Base-by-base conservation (phyloP, 2,797 vertebrate species). In the Toxotes lorentzi region DNA sequence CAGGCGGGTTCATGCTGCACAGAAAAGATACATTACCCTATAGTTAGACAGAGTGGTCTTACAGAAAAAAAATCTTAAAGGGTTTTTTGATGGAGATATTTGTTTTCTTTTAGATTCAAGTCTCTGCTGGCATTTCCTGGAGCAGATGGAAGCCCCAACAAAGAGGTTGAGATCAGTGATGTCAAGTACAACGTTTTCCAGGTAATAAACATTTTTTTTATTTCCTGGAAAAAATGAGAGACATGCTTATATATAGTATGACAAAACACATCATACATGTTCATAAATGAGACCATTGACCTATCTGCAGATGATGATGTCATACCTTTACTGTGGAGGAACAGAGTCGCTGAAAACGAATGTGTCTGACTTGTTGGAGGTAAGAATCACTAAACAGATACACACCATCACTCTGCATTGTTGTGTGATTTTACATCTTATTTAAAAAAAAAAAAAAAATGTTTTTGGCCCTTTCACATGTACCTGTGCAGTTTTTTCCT, bases 321-420 rank as follows among this genome's bases (percentile, higher is more conserved):
- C 97, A 80, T 99, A 98, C 78, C 94, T 99, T 68, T 99, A 99
- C 92, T 97, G 97, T 0, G 98, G 98, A 80, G 97, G 97, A 50
- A 96, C 96, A 0, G 97, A 99, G 82, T 95, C 96, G 5, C 94
- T 99, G 92, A 96, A 95, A 89, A 96, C 96, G 53, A 95, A 95
- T 19, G 95, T 97, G 0, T 13, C 94, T 0, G 96, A 97, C 82
- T 88, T 99, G 89, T 86, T 99, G 81, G 97, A 99, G 97, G 98
- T 99, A 88, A 96, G 94, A 86, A 50, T 58, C 27, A 1, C 2
- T 54, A 16, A n/a, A 63, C 2, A 56, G 11, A n/a, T 30, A 48
- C 9, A 47, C 30, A 24, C 1, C 54, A 48, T 53, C 58, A 19
- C 1, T 43, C 10, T 43, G 32, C 7, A 7, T 61, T 34, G 45